Conservation (phyloP, 2,797 vertebrate genomes). For the Setipinna tenuifilis region DNA sequence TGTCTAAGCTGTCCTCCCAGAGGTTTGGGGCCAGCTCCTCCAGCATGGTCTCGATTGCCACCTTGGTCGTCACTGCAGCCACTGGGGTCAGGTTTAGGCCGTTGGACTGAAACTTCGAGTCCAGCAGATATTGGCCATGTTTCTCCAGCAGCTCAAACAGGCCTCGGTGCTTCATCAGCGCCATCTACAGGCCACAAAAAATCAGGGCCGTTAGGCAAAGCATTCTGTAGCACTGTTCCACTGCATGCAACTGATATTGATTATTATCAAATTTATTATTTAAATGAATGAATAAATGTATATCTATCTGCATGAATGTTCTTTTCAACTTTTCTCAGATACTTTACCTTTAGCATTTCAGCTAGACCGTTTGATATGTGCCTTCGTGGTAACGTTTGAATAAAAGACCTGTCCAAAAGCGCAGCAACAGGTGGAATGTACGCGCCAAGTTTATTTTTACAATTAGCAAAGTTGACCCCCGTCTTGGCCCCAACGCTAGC, state of each 20-base stretch:
- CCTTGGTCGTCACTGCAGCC: conserved; percentile 72
- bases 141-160: conserved; percentile 81
- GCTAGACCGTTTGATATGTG: conserved; percentile 83
- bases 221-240: neutral
- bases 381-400: conserved; percentile 74
- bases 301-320: neutral
- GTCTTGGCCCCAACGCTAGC: conserved; percentile 84
- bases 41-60: conserved; percentile 82
- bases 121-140: conserved; percentile 75
- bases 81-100: conserved; percentile 44
- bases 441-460: conserved; percentile 83
- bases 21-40: conserved; percentile 85
- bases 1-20: conserved; percentile 84
- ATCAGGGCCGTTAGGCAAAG: neutral
- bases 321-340: neutral
- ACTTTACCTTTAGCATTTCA: conserved; percentile 81
- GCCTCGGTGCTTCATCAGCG: conserved; percentile 83
- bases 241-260: neutral
- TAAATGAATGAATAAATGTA: no score
- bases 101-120: conserved; percentile 79
- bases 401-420: conserved; percentile 80
- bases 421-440: conserved; percentile 78
- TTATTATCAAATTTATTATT: neutral
- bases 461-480: conserved; percentile 83
- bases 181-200: conserved; percentile 72